phyloP scores from a whole-genome alignment of 2,888 invertebrate genomes.

The Liopterus haemorrhoidalis region DNA sequence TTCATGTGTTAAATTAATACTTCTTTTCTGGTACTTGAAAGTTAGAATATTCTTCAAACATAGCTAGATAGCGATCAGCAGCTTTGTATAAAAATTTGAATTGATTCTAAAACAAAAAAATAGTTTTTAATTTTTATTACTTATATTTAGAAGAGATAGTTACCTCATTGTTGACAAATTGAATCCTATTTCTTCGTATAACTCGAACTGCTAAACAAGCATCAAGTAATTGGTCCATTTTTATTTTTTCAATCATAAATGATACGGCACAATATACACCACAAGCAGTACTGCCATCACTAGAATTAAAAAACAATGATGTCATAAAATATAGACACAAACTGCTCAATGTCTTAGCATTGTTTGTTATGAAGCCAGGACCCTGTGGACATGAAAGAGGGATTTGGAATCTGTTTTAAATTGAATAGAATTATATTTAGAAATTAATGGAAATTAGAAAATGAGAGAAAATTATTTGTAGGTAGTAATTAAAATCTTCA shows the following conservation, averaged over 20 bases:
- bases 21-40: slow-evolving; percentile 30
- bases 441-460: too few relatives aligned
- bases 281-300: slow-evolving; percentile 43
- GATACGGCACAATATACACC: slow-evolving; percentile 43
- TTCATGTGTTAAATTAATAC: slow-evolving; percentile 1
- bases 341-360: too few relatives aligned
- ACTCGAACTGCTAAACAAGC: slow-evolving; percentile 43
- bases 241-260: slow-evolving; percentile 43
- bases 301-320: slow-evolving; percentile 31
- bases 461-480: too few relatives aligned
- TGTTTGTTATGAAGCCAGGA: too few relatives aligned
- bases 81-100: slow-evolving; percentile 43
- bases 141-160: slow-evolving; percentile 23
- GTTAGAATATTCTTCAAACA: slow-evolving; percentile 42
- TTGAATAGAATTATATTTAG: too few relatives aligned
- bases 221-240: slow-evolving; percentile 44
- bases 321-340: too few relatives aligned
- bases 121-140: background rate
- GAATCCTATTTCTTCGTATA: slow-evolving; percentile 40
- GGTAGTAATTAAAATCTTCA: too few relatives aligned
- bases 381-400: too few relatives aligned
- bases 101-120: slow-evolving; percentile 38
- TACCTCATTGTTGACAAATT: slow-evolving; percentile 40
- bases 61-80: slow-evolving; percentile 38
- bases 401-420: too few relatives aligned